Base-by-base conservation (phyloP, 2,888 invertebrate species). In the Strigamia maritima region DNA sequence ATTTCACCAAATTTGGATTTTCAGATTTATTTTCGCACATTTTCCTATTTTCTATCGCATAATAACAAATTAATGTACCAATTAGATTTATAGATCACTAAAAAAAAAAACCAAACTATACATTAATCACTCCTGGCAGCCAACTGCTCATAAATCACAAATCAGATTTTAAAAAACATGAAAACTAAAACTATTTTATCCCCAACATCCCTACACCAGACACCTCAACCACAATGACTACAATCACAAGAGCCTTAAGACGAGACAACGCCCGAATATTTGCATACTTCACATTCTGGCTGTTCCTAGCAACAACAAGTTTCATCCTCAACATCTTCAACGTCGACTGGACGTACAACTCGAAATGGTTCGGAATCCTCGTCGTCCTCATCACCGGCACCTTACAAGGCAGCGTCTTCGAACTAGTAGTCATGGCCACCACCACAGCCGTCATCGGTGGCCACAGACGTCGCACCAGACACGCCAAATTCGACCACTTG, bases 371-470 rank as follows among this genome's bases (percentile, higher is more conserved):
- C 12, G 81, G 81, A 8, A 38, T 81, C 16, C 24, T 76, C 19
- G 70, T 81, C 22, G 81, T 81, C 8, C n/a, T 81, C 19, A 76
- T 81, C 49, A 79, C 80, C n/a, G 78, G 70, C 4, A 31, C 80
- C 12, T 31, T 81, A 22, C 80, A 81, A 54, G 81, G 81, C 38
- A 80, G 80, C 22, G 81, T 81, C 60, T 75, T 81, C 75, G 81
- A 81, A 44, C 44, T 81, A n/a, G 79, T 80, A 8, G 81, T 79
- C 14, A 81, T 81, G 81, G 81, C 81, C 49, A 80, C 81, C 1
- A 60, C 81, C 6, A 80, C 81, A 14, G 81, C 81, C 6, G 65
- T 81, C 22, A 19, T 81, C 44, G 81, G 81, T 12, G 81, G 81
- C 40, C 80, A 81, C 60, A 26, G 79, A 40, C 70, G 81, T 19